Conservation (phyloP, 2,113 vertebrate species). For the Brachypteracias leptosomus region DNA sequence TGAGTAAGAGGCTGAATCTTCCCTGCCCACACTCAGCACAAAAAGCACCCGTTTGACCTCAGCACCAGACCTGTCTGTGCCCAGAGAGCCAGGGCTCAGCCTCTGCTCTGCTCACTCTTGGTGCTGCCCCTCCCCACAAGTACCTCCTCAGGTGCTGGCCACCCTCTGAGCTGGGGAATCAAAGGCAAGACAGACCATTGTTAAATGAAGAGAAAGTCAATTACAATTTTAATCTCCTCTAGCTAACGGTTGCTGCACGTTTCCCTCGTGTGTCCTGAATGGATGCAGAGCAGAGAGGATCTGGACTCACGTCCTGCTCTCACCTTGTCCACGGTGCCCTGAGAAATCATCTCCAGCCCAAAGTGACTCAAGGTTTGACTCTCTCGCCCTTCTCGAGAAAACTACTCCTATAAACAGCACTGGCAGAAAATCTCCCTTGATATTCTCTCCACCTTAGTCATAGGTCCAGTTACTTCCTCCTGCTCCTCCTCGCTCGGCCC, state of each 20-base stretch:
- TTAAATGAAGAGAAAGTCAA: neutral
- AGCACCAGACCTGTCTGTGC: neutral
- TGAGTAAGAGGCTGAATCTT: neutral
- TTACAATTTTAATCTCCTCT: neutral
- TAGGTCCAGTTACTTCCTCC: neutral
- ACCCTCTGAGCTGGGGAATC: neutral
- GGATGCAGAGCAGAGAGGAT: neutral
- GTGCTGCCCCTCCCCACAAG: neutral
- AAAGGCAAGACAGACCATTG: neutral
- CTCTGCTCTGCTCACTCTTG: neutral
- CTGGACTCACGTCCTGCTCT: neutral
- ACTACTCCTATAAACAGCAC: neutral
- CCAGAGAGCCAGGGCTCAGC: neutral
- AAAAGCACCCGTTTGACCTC: neutral
- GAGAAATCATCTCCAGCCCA: neutral
- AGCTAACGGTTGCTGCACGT: neutral
- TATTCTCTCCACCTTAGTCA: constrained; percentile 21
- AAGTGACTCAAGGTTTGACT: neutral
- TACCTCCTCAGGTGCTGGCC: neutral
- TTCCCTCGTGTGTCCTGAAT: accelerated
- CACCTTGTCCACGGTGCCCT: neutral
- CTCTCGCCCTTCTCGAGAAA: neutral
- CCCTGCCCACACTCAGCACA: neutral
- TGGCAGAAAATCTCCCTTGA: neutral
- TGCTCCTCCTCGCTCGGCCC: neutral